Evolutionary conservation across 2,888 invertebrate species (phyloP), one percentile per base, ranked within the genome.

Genomic region (Tenthredo livida): DNA sequence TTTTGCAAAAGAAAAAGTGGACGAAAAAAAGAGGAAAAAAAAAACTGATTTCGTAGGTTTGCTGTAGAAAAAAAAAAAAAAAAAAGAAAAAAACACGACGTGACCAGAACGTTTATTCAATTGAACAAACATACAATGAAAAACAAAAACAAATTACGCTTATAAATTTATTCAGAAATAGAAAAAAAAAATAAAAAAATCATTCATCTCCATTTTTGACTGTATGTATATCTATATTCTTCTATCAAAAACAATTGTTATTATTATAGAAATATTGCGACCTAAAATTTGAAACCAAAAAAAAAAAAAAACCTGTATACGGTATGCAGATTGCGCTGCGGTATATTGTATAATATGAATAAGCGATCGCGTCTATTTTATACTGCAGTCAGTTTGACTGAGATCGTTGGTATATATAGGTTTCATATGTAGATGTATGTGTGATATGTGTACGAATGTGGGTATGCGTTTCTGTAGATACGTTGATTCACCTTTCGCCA

Each of bases 401-500:
- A 61, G 61, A 61, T 25, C 61, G 25, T 61, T 25, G 25, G 25
- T 12, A 61, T 25, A 61, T 61, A 61, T 61, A 61, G 3, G 4
- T 10, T 21, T 25, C 0, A 1, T 25, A 21, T 21, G 3, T 2
- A 61, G 9, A 25, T 12, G 25, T 61, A 21, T 61, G 61, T 25
- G 61, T 25, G 12, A 47, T 47, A 47, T 47, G n/a, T 17, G 2
- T 54, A 54, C n/a, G 7, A 7, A 54, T 29, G 29, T 29, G 2
- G 1, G 6, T 6, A 50, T 50, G 50, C 6, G 7, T 25, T 12
- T 61, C 21, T 12, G 25, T 61, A 25, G 21, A 61, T 25, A 61
- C 10, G 12, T 61, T 61, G 61, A 61, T 61, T 61, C 61, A 61
- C 61, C 61, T 61, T 61, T 61, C 61, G 25, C 61, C 61, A 25